phyloP scores from a whole-genome alignment of 1,140 invertebrate genomes.

The Lordiphosa collinella region DNA sequence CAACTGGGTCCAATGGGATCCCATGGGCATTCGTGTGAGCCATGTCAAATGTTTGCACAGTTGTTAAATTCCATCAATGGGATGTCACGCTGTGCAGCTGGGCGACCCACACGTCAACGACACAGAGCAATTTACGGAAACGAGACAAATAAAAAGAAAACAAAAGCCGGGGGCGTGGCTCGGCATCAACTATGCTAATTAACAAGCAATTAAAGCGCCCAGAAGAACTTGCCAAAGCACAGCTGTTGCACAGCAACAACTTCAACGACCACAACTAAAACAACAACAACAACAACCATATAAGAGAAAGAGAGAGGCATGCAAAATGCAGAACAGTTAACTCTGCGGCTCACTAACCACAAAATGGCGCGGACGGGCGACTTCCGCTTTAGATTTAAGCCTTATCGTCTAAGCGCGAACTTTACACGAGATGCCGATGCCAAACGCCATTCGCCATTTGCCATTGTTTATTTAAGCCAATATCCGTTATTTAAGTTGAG shows the following conservation, averaged over 20 bases:
- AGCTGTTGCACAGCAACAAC: conserved; percentile 37
- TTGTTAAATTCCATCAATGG: conserved; percentile 67
- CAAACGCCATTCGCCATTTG: conserved; percentile 11
- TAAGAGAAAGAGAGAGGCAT: conserved; percentile 1
- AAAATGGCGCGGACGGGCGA: conserved; percentile 28
- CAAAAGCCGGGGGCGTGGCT: conserved; percentile 19
- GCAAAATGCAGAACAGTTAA: conserved; percentile 17
- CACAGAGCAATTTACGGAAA: conserved; percentile 2
- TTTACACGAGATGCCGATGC: conserved; percentile 16
- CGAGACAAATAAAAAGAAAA: neutral
- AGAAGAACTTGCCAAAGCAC: conserved; percentile 47
- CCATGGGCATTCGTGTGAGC: conserved; percentile 6
- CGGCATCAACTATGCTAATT: conserved; percentile 60
- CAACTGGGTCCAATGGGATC: conserved; percentile 8
- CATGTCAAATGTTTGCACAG: conserved; percentile 66
- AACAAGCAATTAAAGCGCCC: conserved; percentile 56
- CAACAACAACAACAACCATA: conserved; percentile 13
- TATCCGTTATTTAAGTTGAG: conserved; percentile 76
- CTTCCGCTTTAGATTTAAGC: conserved; percentile 23
- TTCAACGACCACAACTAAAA: conserved; percentile 20
- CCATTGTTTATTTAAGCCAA: conserved; percentile 76
- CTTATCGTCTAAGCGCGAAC: conserved; percentile 5
- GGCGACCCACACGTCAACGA: conserved; percentile 12
- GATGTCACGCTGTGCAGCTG: conserved; percentile 23
- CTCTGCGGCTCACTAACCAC: conserved; percentile 31